These are phyloP conservation scores for Charadrius vociferus DNA, from an alignment of 2,113 vertebrate genomes.

Conservation along the genomic window DNA sequence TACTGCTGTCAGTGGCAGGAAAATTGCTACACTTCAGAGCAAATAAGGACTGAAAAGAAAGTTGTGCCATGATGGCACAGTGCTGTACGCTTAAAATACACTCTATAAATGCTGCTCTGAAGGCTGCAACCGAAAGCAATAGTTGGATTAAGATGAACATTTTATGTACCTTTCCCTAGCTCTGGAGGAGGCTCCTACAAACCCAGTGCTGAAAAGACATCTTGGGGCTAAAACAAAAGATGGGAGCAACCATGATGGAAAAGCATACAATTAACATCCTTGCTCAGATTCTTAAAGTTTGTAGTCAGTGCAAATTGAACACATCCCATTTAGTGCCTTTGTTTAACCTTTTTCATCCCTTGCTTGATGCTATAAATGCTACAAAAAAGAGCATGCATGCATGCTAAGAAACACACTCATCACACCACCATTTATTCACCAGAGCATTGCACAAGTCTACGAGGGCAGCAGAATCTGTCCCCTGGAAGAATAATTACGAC, in stretches of 20 bases:
- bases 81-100: neutral
- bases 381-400: neutral
- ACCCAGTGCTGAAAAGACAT: neutral
- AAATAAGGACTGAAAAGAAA: slow-evolving; percentile 38
- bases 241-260: neutral
- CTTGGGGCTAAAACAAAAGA: neutral
- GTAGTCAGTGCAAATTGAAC: neutral
- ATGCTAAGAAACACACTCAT: neutral
- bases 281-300: neutral
- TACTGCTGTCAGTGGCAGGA: slow-evolving; percentile 31
- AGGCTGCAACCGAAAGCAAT: neutral
- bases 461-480: neutral
- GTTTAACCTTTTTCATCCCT: neutral
- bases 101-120: neutral
- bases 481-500: neutral
- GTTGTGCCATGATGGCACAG: neutral
- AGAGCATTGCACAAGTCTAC: neutral
- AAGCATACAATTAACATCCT: neutral
- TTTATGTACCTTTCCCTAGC: neutral
- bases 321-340: neutral
- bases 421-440: neutral
- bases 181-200: neutral
- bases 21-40: slow-evolving; percentile 53
- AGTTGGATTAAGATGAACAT: neutral
- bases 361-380: neutral